These are phyloP conservation scores for Brachypalpus laphriformis DNA, from an alignment of 2,888 invertebrate species.

Conservation along the genomic window DNA sequence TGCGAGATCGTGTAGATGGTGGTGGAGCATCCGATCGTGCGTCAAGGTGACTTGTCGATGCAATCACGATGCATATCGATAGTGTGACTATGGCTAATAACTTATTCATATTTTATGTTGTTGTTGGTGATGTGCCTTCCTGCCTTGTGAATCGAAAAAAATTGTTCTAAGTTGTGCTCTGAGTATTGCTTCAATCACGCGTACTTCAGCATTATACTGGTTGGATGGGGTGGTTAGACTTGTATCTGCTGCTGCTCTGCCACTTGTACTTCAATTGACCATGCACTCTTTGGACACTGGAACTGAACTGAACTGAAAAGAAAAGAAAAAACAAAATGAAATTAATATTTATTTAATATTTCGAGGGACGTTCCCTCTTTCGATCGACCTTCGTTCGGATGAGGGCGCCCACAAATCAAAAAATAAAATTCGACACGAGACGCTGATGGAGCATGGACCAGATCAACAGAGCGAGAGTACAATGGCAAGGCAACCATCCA, in stretches of 20 bases:
- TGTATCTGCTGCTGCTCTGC: conserved; percentile 29
- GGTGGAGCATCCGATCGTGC: conserved; percentile 62
- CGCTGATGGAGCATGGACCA: conserved; percentile 33
- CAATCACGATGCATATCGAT: conserved; percentile 67
- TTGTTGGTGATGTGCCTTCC: conserved; percentile 26
- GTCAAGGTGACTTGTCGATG: conserved; percentile 72
- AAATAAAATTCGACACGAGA: conserved; percentile 51
- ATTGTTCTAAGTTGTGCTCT: conserved; percentile 44
- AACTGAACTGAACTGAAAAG: conserved; percentile 24
- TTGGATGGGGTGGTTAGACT: conserved; percentile 22
- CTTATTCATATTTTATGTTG: conserved; percentile 66
- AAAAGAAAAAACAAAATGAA: conserved; percentile 28
- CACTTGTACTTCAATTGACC: conserved; percentile 62
- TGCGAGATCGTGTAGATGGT: conserved; percentile 49
- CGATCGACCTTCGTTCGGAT: conserved; percentile 53
- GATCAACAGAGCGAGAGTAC: too few relatives aligned
- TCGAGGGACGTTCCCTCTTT: conserved; percentile 40
- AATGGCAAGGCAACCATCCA: conserved; percentile 29
- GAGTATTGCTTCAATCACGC: conserved; percentile 42
- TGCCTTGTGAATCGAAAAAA: conserved; percentile 23
- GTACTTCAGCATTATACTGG: conserved; percentile 51
- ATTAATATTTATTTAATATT: conserved; percentile 66
- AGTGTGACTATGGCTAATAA: conserved; percentile 73
- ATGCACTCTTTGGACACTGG: conserved; percentile 32
- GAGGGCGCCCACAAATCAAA: conserved; percentile 67